Evolutionary conservation across 2,888 invertebrate genomes (phyloP).

Genomic region (Trissonchulus latispiculum): DNA sequence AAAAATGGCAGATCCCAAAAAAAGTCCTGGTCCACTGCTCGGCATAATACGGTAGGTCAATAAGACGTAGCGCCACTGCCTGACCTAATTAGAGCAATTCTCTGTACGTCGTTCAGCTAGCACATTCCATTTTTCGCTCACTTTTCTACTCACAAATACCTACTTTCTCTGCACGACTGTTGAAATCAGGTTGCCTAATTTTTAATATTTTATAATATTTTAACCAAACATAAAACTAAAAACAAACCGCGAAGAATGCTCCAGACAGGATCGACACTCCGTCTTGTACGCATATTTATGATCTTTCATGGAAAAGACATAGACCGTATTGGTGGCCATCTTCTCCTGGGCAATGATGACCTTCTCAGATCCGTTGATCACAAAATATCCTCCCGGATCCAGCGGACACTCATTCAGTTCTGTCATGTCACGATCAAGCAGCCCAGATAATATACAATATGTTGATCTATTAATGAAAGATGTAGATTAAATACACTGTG

Average conservation of each 20-base stretch:
- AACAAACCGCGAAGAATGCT: slow-evolving; percentile 55
- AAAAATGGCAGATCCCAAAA: too few relatives aligned
- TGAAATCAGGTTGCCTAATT: too few relatives aligned
- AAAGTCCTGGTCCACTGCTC: too few relatives aligned
- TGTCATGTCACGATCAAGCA: slow-evolving; percentile 96
- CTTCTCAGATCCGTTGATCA: slow-evolving; percentile 98
- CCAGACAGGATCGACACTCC: slow-evolving; percentile 87
- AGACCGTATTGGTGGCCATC: slow-evolving; percentile 99
- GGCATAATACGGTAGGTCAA: too few relatives aligned
- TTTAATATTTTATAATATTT: not conserved
- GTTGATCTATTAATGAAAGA: too few relatives aligned
- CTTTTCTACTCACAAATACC: too few relatives aligned
- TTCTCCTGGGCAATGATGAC: slow-evolving; percentile 97
- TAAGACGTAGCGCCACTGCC: too few relatives aligned
- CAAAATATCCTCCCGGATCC: slow-evolving; percentile 96
- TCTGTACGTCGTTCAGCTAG: too few relatives aligned
- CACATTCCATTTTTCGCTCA: too few relatives aligned
- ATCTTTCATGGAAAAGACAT: slow-evolving; percentile 99
- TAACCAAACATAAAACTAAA: not conserved
- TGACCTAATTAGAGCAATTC: too few relatives aligned
- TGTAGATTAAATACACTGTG: too few relatives aligned
- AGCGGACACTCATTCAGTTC: slow-evolving; percentile 98
- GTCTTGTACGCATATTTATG: slow-evolving; percentile 97
- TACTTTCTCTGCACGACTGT: too few relatives aligned
- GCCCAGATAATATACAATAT: slow-evolving; percentile 82